Base-by-base conservation (phyloP, 1,140 invertebrate species). In the Triops longicaudatus region DNA sequence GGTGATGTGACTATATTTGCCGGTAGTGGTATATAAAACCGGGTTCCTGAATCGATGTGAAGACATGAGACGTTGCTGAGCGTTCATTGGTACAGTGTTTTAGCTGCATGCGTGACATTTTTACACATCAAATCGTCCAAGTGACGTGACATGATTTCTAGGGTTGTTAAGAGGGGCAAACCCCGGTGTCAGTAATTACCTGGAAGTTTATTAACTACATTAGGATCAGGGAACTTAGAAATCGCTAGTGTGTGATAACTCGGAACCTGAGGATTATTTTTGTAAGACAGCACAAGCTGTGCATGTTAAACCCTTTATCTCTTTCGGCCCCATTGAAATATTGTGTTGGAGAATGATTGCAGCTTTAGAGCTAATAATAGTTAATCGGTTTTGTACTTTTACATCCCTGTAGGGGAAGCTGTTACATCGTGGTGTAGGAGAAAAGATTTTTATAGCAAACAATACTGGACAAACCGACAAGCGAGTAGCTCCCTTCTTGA, bases 211-310 rank as follows among this genome's bases (percentile, higher is more conserved):
- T 37, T 37, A 63, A 63, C 50, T 63, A 63, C 50, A 63, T 63
- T 63, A 63, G 50, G 50, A 63, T 63, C 50, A 63, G 50, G 50
- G 50, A 63, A 63, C 22, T 63, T 63, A 63, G 50, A 22, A 63
- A 63, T 9, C 17, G 50, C 50, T 63, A 63, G 50, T 63, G 50
- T 22, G 50, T 63, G 50, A 63, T 63, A 63, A 63, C 22, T 17
- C 50, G 50, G 50, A 63, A 63, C 50, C 50, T 63, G 50, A 63
- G 50, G 50, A 63, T 63, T 63, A 63, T 63, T 63, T 63, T 63
- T 63, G 14, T 63, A 63, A n/a, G n/a, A 63, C 22, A 14, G 50
- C 50, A 63, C 50, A 63, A 63, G 50, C 50, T 63, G 22, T 63
- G n/a, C 14, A 63, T 22, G 14, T 17, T 6, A 22, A 63, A 63